Base-by-base conservation (phyloP, 2,113 vertebrate species). In the Percopsis transmontana region DNA sequence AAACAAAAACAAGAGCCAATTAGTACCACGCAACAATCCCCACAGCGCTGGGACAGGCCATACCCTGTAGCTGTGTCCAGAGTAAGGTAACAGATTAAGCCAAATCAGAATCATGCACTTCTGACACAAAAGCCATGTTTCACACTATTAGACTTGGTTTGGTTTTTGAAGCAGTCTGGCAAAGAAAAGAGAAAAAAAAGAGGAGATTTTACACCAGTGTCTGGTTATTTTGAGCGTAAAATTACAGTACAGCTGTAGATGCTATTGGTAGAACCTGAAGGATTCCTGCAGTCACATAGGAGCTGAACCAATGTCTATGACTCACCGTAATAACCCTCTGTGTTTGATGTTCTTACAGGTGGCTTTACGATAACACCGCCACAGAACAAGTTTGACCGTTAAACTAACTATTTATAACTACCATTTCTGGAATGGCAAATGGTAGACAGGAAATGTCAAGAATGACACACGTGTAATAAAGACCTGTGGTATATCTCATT, bases 51-150 rank as follows among this genome's bases (percentile, higher is more conserved):
- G 24, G 2, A 42, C 1, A 16, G 12, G 27, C 16, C 18, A 62
- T 38, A n/a, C n/a, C n/a, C n/a, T n/a, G n/a, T n/a, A 47, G 10
- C 18, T 50, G 47, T 21, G 18, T 11, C 18, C 24, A 80, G 38
- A 68, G 79, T 68, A 79, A 14, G 42, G 76, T 58, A 60, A 82
- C 62, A 56, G 58, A 60, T 65, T 12, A 7, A n/a, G 33, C 14
- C 44, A 19, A 60, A 54, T 73, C 64, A 75, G 80, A 84, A 70
- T 73, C 89, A 89, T 90, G 89, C 89, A 59, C 58, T 79, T 83
- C 72, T 77, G 74, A 24, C 23, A 42, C 5, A 24, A 42, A 53
- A 44, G 23, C 42, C 33, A 64, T 20, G 23, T 62, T 50, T n/a
- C 33, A 58, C 20, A 66, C 5, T n/a, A 44, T 59, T 38, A 76